Conservation (phyloP, 2,797 vertebrate genomes). For the Lacerta bilineata region DNA sequence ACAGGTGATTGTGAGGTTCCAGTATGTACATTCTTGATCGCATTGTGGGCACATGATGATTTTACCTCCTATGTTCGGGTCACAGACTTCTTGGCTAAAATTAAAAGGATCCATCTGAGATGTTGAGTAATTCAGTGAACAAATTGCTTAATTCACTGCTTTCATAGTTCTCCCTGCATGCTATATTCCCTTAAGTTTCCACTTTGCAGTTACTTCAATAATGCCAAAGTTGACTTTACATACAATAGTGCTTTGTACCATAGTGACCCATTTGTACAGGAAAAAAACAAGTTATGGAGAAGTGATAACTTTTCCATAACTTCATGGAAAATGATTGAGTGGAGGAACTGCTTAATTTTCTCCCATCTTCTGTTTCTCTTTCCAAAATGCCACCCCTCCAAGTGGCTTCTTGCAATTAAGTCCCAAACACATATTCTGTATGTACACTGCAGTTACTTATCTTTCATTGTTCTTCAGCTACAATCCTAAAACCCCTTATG, state of each 20-base stretch:
- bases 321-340: background rate
- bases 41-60: conserved; percentile 96
- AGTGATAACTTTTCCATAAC: background rate
- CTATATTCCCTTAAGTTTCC: conserved; percentile 8
- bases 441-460: background rate
- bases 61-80: conserved; percentile 88
- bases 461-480: background rate
- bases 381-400: background rate
- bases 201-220: conserved; percentile 26
- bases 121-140: conserved; percentile 29
- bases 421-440: background rate
- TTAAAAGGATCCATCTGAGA: conserved; percentile 65
- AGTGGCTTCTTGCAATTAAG: background rate
- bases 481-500: background rate
- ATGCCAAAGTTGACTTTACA: background rate
- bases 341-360: background rate
- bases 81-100: conserved; percentile 93
- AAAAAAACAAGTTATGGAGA: background rate
- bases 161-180: background rate
- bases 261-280: background rate
- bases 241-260: background rate
- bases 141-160: conserved; percentile 13
- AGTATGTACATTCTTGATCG: conserved; percentile 89
- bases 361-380: background rate
- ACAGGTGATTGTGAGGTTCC: conserved; percentile 92